A percentile compares a stretch with the other conserved stretches of the same genome.
phyloP scores from a whole-genome alignment of 2,797 vertebrate species.

The Coreius guichenoti region DNA sequence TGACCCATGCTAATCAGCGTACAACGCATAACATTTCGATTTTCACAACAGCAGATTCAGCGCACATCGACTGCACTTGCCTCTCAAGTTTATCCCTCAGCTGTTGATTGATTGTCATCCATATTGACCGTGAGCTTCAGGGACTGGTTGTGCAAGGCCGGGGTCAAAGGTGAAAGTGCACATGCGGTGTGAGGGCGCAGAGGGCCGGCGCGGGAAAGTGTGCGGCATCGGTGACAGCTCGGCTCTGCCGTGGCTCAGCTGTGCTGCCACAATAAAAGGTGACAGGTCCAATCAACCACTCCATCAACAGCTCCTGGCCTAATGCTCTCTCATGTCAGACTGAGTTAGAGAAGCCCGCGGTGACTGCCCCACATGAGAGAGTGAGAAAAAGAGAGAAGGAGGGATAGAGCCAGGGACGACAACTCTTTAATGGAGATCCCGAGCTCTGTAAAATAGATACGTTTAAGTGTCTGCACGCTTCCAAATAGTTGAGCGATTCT shows the following conservation, averaged over 20 bases:
- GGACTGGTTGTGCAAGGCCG: slow-evolving; percentile 37
- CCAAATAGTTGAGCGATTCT: slow-evolving; percentile 67
- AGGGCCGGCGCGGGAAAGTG: slow-evolving; percentile 6
- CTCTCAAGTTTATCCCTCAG: slow-evolving; percentile 14
- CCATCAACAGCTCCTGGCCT: slow-evolving; percentile 70
- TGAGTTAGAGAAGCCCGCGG: slow-evolving; percentile 65
- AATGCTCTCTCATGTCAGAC: slow-evolving; percentile 80
- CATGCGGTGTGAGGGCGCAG: neutral
- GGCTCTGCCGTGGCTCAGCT: slow-evolving; percentile 54
- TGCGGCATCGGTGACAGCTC: slow-evolving; percentile 63
- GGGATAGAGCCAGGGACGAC: neutral
- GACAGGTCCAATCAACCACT: slow-evolving; percentile 76
- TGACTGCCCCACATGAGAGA: slow-evolving; percentile 59
- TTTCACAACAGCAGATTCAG: slow-evolving; percentile 13
- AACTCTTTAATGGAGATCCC: slow-evolving; percentile 63
- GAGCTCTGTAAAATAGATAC: slow-evolving; percentile 59
- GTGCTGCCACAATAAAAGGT: slow-evolving; percentile 71
- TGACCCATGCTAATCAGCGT: neutral
- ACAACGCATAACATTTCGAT: neutral
- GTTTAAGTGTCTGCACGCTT: slow-evolving; percentile 52
- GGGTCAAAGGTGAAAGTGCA: slow-evolving; percentile 44
- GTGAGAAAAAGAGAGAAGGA: slow-evolving; percentile 11
- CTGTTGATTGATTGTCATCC: slow-evolving; percentile 34
- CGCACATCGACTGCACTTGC: neutral
- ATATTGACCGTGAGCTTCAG: slow-evolving; percentile 36